Evolutionary conservation across 2,113 vertebrate species (phyloP).

Genomic region (Bambusicola thoracicus): DNA sequence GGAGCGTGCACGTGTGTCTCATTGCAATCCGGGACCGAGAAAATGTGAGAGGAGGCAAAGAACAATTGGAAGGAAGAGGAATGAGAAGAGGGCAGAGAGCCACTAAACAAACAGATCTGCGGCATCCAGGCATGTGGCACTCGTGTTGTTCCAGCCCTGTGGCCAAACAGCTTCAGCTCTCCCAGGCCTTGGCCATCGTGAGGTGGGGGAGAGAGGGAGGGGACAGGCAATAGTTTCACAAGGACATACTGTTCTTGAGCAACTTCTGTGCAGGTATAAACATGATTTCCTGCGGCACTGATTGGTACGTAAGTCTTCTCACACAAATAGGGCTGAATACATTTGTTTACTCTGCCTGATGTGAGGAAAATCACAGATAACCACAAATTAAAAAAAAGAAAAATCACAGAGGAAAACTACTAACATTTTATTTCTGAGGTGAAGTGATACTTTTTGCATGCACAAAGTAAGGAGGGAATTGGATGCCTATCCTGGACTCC

Average conservation of each 20-base stretch:
- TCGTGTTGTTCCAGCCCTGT: neutral
- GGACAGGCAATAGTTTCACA: conserved; percentile 3
- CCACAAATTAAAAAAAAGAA: too few species aligned
- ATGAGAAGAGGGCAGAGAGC: neutral
- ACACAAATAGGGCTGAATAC: neutral
- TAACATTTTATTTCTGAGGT: conserved; percentile 40
- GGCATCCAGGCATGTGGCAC: neutral
- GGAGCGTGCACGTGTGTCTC: neutral
- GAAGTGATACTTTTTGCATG: conserved; percentile 6
- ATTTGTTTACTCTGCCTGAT: conserved; percentile 37
- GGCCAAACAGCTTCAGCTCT: neutral
- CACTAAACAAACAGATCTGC: neutral
- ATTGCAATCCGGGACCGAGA: neutral
- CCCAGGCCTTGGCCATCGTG: neutral
- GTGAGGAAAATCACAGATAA: neutral
- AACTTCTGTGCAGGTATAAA: conserved; percentile 68
- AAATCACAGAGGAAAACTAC: neutral
- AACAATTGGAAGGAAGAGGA: neutral
- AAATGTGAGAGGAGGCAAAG: neutral
- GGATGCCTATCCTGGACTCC: neutral
- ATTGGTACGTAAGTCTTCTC: conserved; percentile 13
- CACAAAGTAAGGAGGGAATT: neutral
- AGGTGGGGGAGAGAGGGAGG: neutral
- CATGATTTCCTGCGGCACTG: conserved; percentile 20
- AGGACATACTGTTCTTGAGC: conserved; percentile 51